A percentile compares a stretch with the other conserved stretches of the same genome.
These are phyloP conservation scores for Drosophila birchii DNA, from an alignment of 2,888 invertebrate genomes.

Conservation along the genomic window DNA sequence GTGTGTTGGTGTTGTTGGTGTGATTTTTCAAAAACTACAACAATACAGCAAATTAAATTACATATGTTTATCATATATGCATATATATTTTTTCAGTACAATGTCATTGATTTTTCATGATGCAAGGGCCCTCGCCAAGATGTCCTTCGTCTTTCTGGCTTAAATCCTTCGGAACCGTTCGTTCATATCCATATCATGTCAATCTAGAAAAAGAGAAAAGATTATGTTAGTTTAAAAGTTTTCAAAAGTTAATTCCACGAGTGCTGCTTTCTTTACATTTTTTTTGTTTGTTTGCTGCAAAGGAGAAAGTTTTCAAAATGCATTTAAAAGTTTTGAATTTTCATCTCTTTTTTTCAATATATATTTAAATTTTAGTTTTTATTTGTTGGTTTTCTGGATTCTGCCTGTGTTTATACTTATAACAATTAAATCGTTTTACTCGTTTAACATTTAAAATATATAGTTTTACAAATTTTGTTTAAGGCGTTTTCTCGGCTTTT, in stretches of 20 bases:
- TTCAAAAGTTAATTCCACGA: not conserved
- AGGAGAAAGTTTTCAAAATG: constrained; percentile 5
- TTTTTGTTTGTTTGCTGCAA: constrained; percentile 1
- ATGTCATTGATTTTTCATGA: constrained; percentile 48
- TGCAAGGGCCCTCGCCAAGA: not conserved
- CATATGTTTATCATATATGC: constrained; percentile 62
- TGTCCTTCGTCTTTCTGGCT: not conserved
- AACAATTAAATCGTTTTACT: constrained; percentile 73
- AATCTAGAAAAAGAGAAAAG: constrained; percentile 73
- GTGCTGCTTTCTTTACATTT: not conserved
- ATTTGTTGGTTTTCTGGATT: constrained; percentile 41
- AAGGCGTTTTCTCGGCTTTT: constrained; percentile 76
- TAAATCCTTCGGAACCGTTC: not conserved
- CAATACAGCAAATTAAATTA: constrained; percentile 70
- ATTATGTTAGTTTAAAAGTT: constrained; percentile 55
- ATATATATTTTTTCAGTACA: constrained; percentile 54
- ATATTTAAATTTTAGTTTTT: constrained; percentile 68
- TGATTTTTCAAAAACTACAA: constrained; percentile 63
- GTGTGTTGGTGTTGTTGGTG: constrained; percentile 28
- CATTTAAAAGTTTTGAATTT: constrained; percentile 18
- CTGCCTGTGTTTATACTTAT: constrained; percentile 59
- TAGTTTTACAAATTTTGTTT: constrained; percentile 76
- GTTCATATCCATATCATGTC: not conserved
- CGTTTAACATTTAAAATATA: constrained; percentile 63
- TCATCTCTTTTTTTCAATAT: constrained; percentile 56